Evolutionary conservation across 2,113 vertebrate species (phyloP).

Genomic region (Chlorodrepanis virens): DNA sequence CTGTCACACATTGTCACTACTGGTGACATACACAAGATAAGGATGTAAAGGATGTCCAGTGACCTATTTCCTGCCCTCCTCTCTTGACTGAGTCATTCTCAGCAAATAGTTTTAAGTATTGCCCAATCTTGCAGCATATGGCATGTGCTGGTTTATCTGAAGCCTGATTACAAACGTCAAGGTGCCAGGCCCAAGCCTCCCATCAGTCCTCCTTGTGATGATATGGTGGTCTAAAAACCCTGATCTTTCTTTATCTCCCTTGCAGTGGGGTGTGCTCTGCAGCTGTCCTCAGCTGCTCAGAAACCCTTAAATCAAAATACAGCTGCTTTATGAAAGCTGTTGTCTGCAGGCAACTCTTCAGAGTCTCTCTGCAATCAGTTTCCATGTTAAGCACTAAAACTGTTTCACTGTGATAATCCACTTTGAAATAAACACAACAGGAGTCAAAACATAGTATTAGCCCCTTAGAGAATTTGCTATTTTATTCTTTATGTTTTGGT

Average conservation of each 20-base stretch:
- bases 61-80: background rate
- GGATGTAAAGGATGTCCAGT: background rate
- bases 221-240: background rate
- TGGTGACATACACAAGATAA: background rate
- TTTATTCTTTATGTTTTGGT: background rate
- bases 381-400: background rate
- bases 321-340: background rate
- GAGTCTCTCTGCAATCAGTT: background rate
- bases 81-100: constrained; percentile 9
- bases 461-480: background rate
- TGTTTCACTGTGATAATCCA: background rate
- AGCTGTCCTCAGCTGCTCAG: background rate
- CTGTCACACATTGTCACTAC: rapidly evolving
- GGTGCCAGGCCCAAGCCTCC: background rate
- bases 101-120: background rate
- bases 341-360: background rate
- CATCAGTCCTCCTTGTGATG: background rate
- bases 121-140: constrained; percentile 14
- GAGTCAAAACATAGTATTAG: background rate
- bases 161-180: background rate
- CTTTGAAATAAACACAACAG: background rate
- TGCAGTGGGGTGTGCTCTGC: background rate
- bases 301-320: background rate
- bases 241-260: background rate
- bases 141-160: constrained; percentile 27